Percentiles rank a stretch among this genome's conserved stretches.
These are phyloP conservation scores for Polymixis flavicincta DNA, from an alignment of 2,888 invertebrate genomes.

Conservation along the genomic window DNA sequence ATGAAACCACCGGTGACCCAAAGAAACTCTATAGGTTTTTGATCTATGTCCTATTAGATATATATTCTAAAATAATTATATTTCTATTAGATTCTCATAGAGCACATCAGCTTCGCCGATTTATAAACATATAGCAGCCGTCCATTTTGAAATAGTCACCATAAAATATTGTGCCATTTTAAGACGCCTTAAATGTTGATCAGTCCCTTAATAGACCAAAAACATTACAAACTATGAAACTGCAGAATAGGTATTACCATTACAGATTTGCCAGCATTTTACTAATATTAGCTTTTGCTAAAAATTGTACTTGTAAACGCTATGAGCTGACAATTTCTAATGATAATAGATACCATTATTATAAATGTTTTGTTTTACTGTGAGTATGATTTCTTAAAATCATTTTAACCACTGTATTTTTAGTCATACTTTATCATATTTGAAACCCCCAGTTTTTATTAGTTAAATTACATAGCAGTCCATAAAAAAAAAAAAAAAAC, in stretches of 20 bases:
- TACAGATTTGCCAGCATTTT: conserved; percentile 34
- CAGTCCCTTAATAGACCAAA: conserved; percentile 23
- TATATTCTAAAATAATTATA: conserved; percentile 41
- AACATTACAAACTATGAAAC: conserved; percentile 5
- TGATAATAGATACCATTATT: neutral
- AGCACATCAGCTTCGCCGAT: conserved; percentile 64
- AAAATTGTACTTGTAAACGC: conserved; percentile 42
- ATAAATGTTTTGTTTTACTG: conserved; percentile 10
- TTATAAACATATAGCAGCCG: conserved; percentile 67
- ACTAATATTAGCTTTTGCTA: conserved; percentile 59
- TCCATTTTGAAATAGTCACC: conserved; percentile 72
- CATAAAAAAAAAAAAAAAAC: too few species aligned
- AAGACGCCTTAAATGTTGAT: conserved; percentile 16
- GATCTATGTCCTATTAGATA: conserved; percentile 41
- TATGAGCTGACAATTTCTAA: conserved; percentile 43
- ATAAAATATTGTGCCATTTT: conserved; percentile 35
- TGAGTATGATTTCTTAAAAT: neutral
- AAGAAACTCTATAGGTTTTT: conserved; percentile 29
- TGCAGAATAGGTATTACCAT: conserved; percentile 22
- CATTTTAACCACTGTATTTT: neutral
- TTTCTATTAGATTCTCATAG: conserved; percentile 52
- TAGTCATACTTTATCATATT: neutral
- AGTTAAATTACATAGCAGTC: too few species aligned
- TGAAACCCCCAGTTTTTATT: too few species aligned
- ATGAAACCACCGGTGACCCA: conserved; percentile 51